phyloP scores from a whole-genome alignment of 2,113 vertebrate genomes.

The Procavia capensis region DNA sequence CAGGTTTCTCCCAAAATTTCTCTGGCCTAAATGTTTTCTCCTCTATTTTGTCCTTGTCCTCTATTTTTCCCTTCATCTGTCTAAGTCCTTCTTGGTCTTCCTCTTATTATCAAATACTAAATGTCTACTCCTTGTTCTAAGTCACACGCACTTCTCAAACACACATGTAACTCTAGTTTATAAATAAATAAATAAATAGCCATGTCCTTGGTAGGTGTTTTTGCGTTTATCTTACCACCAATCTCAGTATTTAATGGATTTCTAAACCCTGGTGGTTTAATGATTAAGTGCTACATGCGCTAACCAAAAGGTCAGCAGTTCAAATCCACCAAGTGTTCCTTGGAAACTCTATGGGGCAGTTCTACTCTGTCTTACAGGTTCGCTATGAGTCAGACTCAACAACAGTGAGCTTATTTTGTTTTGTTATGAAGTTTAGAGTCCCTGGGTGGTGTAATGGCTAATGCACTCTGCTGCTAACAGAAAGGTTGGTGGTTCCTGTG shows the following conservation, averaged over 20 bases:
- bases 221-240: neutral
- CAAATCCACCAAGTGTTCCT: no score
- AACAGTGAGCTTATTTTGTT: no score
- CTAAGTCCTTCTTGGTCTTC: neutral
- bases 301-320: no score
- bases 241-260: neutral
- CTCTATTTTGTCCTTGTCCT: neutral
- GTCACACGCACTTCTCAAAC: neutral
- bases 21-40: neutral
- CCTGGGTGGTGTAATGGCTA: no score
- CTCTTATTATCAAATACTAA: slow-evolving; percentile 34
- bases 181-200: neutral
- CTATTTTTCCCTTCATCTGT: neutral
- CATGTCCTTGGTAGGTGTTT: neutral
- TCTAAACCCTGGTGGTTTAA: neutral
- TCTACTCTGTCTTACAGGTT: no score
- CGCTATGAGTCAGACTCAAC: no score
- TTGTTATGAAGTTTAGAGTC: no score
- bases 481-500: no score
- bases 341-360: no score
- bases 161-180: neutral
- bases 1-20: neutral
- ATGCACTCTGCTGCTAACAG: no score
- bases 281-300: no score
- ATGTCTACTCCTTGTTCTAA: neutral